Conservation (phyloP, 30 jellyfish, hydroid and myxozoan species). For the Hydra vulgaris region DNA sequence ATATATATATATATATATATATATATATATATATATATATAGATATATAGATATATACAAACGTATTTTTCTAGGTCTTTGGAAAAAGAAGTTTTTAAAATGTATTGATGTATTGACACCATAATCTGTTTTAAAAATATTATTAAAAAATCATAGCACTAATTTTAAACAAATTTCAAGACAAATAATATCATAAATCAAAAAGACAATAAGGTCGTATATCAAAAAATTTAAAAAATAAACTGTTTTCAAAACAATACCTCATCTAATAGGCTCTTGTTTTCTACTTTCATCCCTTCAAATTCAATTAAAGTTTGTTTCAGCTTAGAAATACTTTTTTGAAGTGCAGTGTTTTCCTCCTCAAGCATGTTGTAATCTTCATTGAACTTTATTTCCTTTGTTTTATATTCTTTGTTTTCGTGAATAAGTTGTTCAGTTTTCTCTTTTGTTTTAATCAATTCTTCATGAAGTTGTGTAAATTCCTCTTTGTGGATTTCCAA, state of each 20-base stretch:
- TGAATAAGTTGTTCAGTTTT: slow-evolving; percentile 42
- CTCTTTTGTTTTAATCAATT: slow-evolving; percentile 32
- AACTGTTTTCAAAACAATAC: slow-evolving; percentile 1
- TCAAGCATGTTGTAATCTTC: slow-evolving; percentile 76
- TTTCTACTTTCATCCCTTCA: slow-evolving; percentile 92
- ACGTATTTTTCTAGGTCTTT: too few relatives aligned
- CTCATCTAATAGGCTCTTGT: slow-evolving; percentile 77
- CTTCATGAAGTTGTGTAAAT: slow-evolving; percentile 32
- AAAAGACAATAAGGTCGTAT: too few relatives aligned
- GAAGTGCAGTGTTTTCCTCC: slow-evolving; percentile 73
- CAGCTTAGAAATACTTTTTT: slow-evolving; percentile 55
- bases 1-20: too few relatives aligned
- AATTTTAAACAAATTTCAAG: too few relatives aligned
- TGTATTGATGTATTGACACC: too few relatives aligned
- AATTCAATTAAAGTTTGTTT: slow-evolving; percentile 76
- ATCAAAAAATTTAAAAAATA: too few relatives aligned
- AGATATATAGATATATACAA: too few relatives aligned
- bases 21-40: too few relatives aligned
- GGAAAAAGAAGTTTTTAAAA: too few relatives aligned
- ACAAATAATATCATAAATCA: too few relatives aligned
- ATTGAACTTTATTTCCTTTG: slow-evolving; percentile 38
- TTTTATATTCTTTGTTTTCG: slow-evolving; percentile 40
- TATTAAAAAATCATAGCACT: too few relatives aligned
- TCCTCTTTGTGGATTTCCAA: slow-evolving; percentile 46
- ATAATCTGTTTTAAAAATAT: too few relatives aligned